Evolutionary conservation across 2,888 invertebrate species (phyloP), one percentile per base, ranked within the genome.

Genomic region (Tyria jacobaeae): DNA sequence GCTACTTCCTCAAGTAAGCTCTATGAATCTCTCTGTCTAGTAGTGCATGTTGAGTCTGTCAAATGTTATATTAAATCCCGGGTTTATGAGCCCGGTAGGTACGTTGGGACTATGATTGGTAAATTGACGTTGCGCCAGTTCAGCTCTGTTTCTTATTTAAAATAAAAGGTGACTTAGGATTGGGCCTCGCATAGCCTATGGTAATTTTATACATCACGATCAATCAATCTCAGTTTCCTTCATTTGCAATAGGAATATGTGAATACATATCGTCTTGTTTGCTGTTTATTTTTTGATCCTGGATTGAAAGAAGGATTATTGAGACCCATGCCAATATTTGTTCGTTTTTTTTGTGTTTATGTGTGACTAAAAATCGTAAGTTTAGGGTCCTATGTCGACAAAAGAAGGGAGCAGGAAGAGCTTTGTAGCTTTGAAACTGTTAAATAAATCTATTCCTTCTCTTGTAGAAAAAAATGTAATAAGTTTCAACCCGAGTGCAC

Each of bases 1-100:
- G 44, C 27, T 57, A 57, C 62, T 73, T 66, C 57, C 62, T 67
- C 73, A 62, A 67, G 70, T 70, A 67, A 67, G 57, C 51, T 57
- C 60, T 64, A 75, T 75, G 66, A 67, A 75, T 67, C 57, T 69
- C 41, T 34, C 55, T 57, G 61, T 61, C 60, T 63, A 68, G 62
- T 64, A 67, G 62, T 60, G 57, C 54, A 71, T 48, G 61, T 68
- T 63, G 58, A 61, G 64, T 39, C 62, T 39, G 58, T 66, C 68
- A 62, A 75, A 62, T 58, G 62, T 58, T 62, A 64, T 75, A 61
- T 47, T 61, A 51, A 51, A 63, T 53, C 50, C 58, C 25, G 35
- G 17, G 66, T 75, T 65, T 69, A 74, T 60, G 73, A 72, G 44
- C 39, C 15, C 25, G 53, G 62, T 69, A 48, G 53, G 62, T 69